phyloP scores from a whole-genome alignment of 2,113 vertebrate species.

The Leucopsar rothschildi region DNA sequence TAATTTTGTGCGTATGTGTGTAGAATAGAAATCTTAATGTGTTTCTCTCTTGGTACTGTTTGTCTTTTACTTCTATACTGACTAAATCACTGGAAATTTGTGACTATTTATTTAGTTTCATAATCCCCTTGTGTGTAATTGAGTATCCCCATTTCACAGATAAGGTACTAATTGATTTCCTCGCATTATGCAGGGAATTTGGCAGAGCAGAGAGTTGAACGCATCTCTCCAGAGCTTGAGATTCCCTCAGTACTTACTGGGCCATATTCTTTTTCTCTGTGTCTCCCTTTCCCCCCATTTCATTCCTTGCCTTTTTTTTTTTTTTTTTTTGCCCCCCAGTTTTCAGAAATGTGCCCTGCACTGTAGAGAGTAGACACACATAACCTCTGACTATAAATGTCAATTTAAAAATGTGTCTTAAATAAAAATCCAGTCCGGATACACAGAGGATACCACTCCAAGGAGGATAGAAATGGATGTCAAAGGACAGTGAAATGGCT shows the following conservation, averaged over 20 bases:
- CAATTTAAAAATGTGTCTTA: background rate
- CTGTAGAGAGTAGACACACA: background rate
- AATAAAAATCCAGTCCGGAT: background rate
- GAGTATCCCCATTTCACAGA: conserved; percentile 62
- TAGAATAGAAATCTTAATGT: background rate
- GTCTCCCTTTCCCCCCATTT: background rate
- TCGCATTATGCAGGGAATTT: conserved; percentile 52
- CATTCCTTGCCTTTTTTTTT: background rate
- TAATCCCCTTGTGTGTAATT: conserved; percentile 53
- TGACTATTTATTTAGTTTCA: conserved; percentile 54
- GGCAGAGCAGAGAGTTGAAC: conserved; percentile 47
- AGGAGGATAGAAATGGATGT: background rate
- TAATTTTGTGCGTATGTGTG: background rate
- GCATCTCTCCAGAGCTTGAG: conserved; percentile 11
- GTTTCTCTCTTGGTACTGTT: background rate
- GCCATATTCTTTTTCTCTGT: background rate
- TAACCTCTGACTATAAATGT: background rate
- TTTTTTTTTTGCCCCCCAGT: background rate
- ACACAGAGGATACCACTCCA: background rate
- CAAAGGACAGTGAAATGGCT: background rate
- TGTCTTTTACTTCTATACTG: background rate
- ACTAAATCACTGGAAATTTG: conserved; percentile 47
- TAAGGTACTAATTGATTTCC: conserved; percentile 62
- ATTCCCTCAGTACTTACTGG: conserved; percentile 24
- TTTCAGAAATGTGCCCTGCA: background rate